These are phyloP conservation scores for Castor canadensis DNA, from an alignment of 2,113 vertebrate species.

Conservation along the genomic window DNA sequence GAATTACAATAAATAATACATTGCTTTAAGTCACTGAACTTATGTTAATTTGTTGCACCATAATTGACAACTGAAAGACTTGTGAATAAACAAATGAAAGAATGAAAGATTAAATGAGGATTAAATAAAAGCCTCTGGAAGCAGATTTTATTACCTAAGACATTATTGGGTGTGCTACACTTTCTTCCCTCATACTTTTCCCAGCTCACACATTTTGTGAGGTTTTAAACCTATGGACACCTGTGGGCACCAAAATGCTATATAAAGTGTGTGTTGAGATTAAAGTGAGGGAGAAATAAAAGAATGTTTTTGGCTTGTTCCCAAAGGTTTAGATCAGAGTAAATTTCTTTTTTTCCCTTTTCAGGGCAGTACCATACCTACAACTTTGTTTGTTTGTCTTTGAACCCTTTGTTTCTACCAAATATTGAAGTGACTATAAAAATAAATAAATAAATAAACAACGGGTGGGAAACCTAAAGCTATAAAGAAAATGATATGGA, in stretches of 20 bases:
- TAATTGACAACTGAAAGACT: neutral
- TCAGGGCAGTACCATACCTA: neutral
- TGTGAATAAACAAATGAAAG: neutral
- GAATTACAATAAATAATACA: neutral
- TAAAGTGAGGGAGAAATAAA: neutral
- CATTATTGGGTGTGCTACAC: neutral
- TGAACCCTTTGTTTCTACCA: neutral
- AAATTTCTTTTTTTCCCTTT: neutral
- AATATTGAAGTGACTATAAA: constrained; percentile 37
- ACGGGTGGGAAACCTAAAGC: neutral
- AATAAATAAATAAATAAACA: neutral
- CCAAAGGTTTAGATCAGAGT: neutral
- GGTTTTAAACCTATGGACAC: neutral
- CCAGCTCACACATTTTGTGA: neutral
- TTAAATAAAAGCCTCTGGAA: neutral
- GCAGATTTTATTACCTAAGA: neutral
- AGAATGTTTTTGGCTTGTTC: neutral
- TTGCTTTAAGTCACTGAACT: neutral
- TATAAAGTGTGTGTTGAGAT: neutral
- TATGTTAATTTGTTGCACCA: neutral
- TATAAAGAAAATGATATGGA: neutral
- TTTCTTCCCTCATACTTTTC: neutral
- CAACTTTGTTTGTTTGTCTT: neutral
- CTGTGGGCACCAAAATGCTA: neutral
- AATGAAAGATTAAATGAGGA: neutral